Evolutionary conservation across 2,888 invertebrate species (phyloP).

Genomic region (Limenitis camilla): DNA sequence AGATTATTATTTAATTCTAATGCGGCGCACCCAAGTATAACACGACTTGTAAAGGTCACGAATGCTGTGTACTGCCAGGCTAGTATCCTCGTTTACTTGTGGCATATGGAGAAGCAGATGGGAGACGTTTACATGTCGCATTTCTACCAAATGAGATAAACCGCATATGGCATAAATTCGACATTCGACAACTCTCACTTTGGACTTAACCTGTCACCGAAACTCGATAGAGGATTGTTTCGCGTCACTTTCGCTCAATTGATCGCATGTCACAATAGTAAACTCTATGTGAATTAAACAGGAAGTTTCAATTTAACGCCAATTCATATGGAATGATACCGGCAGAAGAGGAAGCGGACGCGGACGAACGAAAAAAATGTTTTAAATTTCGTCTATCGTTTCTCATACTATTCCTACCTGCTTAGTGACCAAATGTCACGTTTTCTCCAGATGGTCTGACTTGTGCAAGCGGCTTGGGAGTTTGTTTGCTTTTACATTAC

Average conservation of each 20-base stretch:
- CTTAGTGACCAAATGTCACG: constrained; percentile 61
- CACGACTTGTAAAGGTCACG: constrained; percentile 25
- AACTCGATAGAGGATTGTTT: constrained; percentile 57
- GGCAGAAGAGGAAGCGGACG: constrained; percentile 48
- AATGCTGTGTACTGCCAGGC: constrained; percentile 12
- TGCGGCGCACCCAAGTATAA: constrained; percentile 39
- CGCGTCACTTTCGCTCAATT: constrained; percentile 66
- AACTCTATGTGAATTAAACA: constrained; percentile 58
- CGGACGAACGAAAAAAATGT: constrained; percentile 47
- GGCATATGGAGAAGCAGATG: constrained; percentile 49
- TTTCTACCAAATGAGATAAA: constrained; percentile 40
- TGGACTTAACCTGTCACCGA: constrained; percentile 53
- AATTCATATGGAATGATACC: constrained; percentile 67
- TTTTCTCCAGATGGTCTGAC: constrained; percentile 66
- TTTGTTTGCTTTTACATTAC: constrained; percentile 72
- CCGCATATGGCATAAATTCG: constrained; percentile 49
- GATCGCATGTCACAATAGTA: constrained; percentile 62
- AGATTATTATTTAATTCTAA: constrained; percentile 28
- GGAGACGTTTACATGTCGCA: constrained; percentile 35
- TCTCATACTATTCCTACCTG: constrained; percentile 40
- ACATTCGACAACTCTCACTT: constrained; percentile 36
- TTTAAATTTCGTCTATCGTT: constrained; percentile 49
- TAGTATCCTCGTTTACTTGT: constrained; percentile 25
- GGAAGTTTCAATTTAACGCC: constrained; percentile 70
- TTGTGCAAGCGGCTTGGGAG: constrained; percentile 62